Evolutionary conservation across 1,140 invertebrate genomes (phyloP).

Genomic region (Brachionus sp.): DNA sequence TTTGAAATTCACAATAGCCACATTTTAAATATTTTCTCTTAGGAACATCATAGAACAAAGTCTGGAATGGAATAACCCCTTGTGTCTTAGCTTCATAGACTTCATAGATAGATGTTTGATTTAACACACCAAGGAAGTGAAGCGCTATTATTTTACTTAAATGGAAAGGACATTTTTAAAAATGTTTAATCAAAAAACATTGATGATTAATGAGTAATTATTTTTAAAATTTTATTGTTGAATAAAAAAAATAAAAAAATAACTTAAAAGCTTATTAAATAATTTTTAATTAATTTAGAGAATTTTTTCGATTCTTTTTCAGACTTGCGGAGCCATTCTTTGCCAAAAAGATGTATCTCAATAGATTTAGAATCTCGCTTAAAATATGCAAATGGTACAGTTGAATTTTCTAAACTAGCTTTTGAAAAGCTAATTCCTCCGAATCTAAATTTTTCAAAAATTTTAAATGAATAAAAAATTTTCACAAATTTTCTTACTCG

Average conservation of each 20-base stretch:
- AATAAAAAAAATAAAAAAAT: not conserved
- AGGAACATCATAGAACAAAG: no score
- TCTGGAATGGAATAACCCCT: no score
- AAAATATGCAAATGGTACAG: constrained; percentile 20
- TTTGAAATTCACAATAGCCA: no score
- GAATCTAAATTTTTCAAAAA: not conserved
- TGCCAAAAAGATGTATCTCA: constrained; percentile 25
- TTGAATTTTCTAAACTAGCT: not conserved
- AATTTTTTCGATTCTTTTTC: constrained; percentile 44
- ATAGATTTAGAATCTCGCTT: constrained; percentile 22
- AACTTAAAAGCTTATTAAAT: constrained; percentile 29
- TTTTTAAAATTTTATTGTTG: no score
- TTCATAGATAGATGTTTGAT: no score
- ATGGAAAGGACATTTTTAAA: no score
- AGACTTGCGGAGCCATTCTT: constrained; percentile 10
- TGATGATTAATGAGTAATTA: no score
- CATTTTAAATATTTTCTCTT: no score
- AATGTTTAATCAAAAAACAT: no score
- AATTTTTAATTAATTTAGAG: constrained; percentile 26
- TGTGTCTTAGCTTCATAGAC: no score
- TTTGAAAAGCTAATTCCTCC: not conserved
- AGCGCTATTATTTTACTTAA: no score
- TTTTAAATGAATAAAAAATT: not conserved
- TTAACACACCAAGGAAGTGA: no score
- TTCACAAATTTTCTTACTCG: not conserved